Evolutionary conservation across 2,888 invertebrate species (phyloP), one percentile per base, ranked within the genome.

Genomic region (Trachelus stipa): DNA sequence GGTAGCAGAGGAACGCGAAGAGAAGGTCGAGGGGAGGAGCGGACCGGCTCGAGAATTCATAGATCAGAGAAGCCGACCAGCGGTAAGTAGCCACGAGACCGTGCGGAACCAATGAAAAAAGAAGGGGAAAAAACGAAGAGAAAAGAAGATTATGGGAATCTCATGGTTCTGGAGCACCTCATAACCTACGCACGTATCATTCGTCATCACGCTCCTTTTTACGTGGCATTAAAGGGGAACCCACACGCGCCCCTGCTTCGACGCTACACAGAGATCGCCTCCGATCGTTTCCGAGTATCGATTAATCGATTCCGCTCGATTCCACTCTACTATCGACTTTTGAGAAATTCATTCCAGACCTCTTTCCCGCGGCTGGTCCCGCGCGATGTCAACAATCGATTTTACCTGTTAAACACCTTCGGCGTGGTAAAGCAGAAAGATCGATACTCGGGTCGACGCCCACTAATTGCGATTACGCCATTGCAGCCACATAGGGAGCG

Each of bases 31-130:
- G 37, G 74, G 74, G 34, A n/a, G 34, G 35, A 74, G 74, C 81
- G 80, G 77, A 79, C 76, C 80, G 78, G 71, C 69, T 81, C 82
- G 81, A 85, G 83, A 87, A 89, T 87, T 87, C 82, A 83, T 87
- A 88, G 86, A 90, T 90, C 90, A 90, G 84, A 89, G 84, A 83
- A 76, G 82, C 87, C 89, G 81, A 80, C 82, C 40, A 37, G 76
- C 68, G 79, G 78, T 83, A 85, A 85, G 81, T 80, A 80, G 82
- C 75, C 79, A 81, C 77, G 81, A 81, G 83, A 83, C 81, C 81
- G 78, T 78, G 40, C 56, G 56, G 56, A 56, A 56, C 56, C 56
- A 56, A 56, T 56, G 56, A 56, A 56, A 56, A 56, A 40, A 33
- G 23, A 76, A 76, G 23, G 40, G 11, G 0, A 34, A 40, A 74